Conservation (phyloP, 2,797 vertebrate species). For the Syncerus caffer region DNA sequence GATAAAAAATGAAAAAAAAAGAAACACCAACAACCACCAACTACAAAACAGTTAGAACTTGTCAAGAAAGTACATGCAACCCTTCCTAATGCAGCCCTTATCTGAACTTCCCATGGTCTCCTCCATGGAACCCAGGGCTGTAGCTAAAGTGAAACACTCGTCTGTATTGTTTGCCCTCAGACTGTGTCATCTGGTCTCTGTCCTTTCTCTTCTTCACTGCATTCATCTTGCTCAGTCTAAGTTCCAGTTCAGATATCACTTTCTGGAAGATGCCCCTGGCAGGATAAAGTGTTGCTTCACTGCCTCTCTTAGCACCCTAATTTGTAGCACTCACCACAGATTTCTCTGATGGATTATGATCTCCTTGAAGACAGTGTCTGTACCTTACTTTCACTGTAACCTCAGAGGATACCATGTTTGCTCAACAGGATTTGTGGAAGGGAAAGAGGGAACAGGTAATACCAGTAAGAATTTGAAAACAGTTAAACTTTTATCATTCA, state of each 20-base stretch:
- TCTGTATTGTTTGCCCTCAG: not conserved
- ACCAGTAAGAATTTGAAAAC: not conserved
- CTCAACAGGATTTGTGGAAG: not conserved
- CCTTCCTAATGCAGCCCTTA: not conserved
- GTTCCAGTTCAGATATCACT: not conserved
- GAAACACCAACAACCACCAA: not conserved
- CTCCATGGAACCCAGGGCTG: fast-evolving
- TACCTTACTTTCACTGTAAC: not conserved
- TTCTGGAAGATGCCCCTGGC: not conserved
- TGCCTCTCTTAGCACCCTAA: not conserved
- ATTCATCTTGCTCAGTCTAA: not conserved
- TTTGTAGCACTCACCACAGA: no score
- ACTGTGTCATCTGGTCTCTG: not conserved
- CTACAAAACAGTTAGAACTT: not conserved
- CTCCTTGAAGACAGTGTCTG: not conserved
- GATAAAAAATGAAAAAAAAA: not conserved
- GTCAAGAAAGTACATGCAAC: not conserved
- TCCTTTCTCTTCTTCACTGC: not conserved
- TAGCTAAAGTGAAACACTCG: not conserved
- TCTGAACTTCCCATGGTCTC: not conserved
- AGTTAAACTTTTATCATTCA: not conserved
- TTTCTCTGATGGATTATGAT: not conserved
- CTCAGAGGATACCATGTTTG: not conserved
- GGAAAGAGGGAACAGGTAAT: not conserved
- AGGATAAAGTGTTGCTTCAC: not conserved